Conservation (phyloP, 1,140 invertebrate genomes). For the Amphibalanus amphitrite region DNA sequence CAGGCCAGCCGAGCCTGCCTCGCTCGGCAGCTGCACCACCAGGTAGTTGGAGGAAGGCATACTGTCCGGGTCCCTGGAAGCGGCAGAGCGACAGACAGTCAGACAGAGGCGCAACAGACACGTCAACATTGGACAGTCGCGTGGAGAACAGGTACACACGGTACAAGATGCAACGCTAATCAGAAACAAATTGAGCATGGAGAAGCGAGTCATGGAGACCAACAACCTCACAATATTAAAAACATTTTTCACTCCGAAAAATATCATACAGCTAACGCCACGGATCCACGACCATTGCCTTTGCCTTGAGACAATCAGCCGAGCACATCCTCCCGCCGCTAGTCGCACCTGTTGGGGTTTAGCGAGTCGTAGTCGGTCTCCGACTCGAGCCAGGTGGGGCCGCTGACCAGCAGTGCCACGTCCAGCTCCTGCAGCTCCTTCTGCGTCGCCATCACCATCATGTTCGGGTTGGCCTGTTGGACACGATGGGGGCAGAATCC, state of each 20-base stretch:
- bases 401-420: constrained; percentile 68
- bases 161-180: too few relatives aligned
- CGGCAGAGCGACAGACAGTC: constrained; percentile 2
- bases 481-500: constrained; percentile 12
- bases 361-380: constrained; percentile 91
- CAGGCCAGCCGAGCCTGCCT: constrained; percentile 29
- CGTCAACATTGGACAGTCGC: too few relatives aligned
- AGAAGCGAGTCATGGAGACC: too few relatives aligned
- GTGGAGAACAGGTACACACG: too few relatives aligned
- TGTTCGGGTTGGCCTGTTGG: constrained; percentile 44
- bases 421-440: constrained; percentile 96
- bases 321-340: too few relatives aligned
- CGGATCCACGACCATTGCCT: too few relatives aligned
- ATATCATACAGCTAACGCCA: too few relatives aligned
- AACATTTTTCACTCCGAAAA: too few relatives aligned
- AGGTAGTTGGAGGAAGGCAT: constrained; percentile 61
- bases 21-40: constrained; percentile 71
- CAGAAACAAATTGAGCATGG: too few relatives aligned
- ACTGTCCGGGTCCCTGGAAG: constrained; percentile 39
- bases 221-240: too few relatives aligned
- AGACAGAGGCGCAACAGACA: too few relatives aligned
- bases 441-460: constrained; percentile 76
- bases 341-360: constrained; percentile 61
- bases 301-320: too few relatives aligned
- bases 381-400: constrained; percentile 71